Conservation (phyloP, 2,113 vertebrate species). For the Gambusia affinis region DNA sequence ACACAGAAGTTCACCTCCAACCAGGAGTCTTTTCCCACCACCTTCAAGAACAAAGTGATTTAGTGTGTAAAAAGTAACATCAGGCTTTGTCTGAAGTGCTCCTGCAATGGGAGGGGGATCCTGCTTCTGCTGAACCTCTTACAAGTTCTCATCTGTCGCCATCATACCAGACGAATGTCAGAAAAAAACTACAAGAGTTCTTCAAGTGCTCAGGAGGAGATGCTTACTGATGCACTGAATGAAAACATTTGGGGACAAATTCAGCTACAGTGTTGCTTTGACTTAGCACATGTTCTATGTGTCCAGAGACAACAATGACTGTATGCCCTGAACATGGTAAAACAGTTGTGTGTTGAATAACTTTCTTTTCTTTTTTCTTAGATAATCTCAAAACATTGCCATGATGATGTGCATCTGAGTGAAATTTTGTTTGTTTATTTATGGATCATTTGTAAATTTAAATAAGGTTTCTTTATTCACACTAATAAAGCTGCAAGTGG, state of each 20-base stretch:
- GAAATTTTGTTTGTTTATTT: neutral
- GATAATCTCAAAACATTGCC: neutral
- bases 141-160: conserved; percentile 13
- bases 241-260: conserved; percentile 16
- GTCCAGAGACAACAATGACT: neutral
- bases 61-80: conserved; percentile 30
- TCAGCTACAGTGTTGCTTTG: neutral
- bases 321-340: neutral
- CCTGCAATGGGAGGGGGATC: conserved; percentile 13
- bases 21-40: neutral
- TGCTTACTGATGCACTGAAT: conserved; percentile 6
- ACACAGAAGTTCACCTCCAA: conserved; percentile 22
- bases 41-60: conserved; percentile 27
- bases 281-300: neutral
- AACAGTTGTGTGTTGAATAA: neutral
- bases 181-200: conserved; percentile 1
- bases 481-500: conserved; percentile 23
- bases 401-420: neutral
- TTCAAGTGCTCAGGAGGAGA: conserved; percentile 7
- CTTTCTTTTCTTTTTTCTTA: neutral
- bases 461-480: conserved; percentile 2
- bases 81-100: conserved; percentile 45
- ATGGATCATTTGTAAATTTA: neutral
- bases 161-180: conserved; percentile 36
- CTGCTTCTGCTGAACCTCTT: conserved; percentile 13